A percentile compares a stretch with the other conserved stretches of the same genome.
Conservation (phyloP, 2,797 vertebrate genomes). For the Pangasius sanitwongsei region DNA sequence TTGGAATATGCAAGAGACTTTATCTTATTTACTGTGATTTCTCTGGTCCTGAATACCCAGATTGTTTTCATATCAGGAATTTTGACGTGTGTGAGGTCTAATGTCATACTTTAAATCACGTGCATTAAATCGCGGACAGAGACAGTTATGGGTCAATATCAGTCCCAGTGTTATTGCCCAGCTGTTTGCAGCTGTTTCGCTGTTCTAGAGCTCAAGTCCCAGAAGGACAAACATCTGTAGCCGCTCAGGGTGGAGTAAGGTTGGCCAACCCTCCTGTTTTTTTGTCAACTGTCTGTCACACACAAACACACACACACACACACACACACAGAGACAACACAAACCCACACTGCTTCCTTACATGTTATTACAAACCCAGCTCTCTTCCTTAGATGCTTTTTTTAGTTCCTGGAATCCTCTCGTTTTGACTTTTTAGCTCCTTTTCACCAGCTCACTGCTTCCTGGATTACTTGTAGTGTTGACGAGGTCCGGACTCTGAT, state of each 20-base stretch:
- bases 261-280: conserved; percentile 20
- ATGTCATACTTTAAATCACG: neutral
- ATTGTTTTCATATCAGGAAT: neutral
- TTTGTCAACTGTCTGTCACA: neutral
- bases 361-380: conserved; percentile 12
- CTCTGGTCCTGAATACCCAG: neutral
- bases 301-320: neutral
- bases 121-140: neutral
- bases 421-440: conserved; percentile 4
- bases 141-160: conserved; percentile 24
- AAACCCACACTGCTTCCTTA: conserved; percentile 20
- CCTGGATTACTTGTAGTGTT: neutral
- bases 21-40: neutral
- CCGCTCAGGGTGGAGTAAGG: conserved; percentile 39
- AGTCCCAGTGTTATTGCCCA: conserved; percentile 30
- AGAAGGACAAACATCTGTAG: conserved; percentile 35
- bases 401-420: conserved; percentile 1
- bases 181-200: conserved; percentile 58
- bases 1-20: neutral
- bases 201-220: neutral
- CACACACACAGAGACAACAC: neutral
- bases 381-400: neutral
- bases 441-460: neutral
- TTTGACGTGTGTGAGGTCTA: neutral
- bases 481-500: neutral